phyloP scores from a whole-genome alignment of 2,797 vertebrate genomes.

The Pantherophis vulpinus region DNA sequence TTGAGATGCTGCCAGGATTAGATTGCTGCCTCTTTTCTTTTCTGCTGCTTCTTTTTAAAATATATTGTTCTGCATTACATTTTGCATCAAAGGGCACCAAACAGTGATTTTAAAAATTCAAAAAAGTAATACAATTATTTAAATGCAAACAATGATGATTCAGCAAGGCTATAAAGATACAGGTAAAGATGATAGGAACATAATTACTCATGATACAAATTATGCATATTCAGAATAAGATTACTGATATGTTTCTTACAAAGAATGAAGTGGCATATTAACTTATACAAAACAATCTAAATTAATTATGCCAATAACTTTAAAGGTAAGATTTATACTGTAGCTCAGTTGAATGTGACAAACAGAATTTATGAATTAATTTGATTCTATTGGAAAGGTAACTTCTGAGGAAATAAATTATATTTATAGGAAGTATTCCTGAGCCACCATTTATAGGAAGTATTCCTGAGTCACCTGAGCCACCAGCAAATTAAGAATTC shows the following conservation, averaged over 20 bases:
- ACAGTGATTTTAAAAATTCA: conserved; percentile 27
- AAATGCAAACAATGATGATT: neutral
- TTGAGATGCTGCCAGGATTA: neutral
- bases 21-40: conserved; percentile 14
- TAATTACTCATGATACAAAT: neutral
- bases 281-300: neutral
- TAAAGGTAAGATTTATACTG: neutral
- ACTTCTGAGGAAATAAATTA: neutral
- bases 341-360: neutral
- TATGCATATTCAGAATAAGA: neutral
- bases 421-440: neutral
- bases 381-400: neutral
- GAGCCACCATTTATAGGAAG: no score
- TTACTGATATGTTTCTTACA: neutral
- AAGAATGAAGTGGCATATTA: neutral
- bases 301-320: neutral
- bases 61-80: conserved; percentile 35
- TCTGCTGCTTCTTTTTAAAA: conserved; percentile 6
- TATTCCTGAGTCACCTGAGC: neutral
- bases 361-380: neutral
- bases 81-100: conserved; percentile 44
- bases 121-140: conserved; percentile 41
- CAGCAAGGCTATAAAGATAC: neutral
- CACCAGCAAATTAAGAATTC: neutral
- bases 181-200: neutral